Percentiles rank a stretch among this genome's conserved stretches.
These are phyloP conservation scores for Haliaeetus leucogaster DNA, from an alignment of 2,113 vertebrate genomes.

Conservation along the genomic window DNA sequence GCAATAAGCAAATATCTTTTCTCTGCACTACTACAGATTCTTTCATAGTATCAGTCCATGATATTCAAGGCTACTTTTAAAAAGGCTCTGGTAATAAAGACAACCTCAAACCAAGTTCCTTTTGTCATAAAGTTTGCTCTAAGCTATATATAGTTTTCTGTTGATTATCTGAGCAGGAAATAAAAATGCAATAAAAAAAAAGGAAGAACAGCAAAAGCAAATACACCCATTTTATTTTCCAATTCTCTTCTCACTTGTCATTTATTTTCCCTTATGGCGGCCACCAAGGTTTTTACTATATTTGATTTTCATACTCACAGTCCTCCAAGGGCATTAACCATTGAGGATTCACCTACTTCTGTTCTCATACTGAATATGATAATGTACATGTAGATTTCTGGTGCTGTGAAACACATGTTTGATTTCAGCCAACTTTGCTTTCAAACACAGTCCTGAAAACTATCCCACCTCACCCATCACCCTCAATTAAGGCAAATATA, in stretches of 20 bases:
- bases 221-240: background rate
- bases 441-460: background rate
- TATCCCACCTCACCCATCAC: background rate
- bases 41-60: background rate
- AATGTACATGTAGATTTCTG: background rate
- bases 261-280: conserved; percentile 1
- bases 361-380: background rate
- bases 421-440: background rate
- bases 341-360: background rate
- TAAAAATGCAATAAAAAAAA: background rate
- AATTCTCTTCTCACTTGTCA: background rate
- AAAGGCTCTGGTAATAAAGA: conserved; percentile 1
- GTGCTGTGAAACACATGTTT: background rate
- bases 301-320: background rate
- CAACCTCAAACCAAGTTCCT: background rate
- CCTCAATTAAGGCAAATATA: background rate
- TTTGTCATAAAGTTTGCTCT: conserved; percentile 8
- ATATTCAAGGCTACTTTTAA: background rate
- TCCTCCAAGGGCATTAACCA: background rate
- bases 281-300: conserved; percentile 1
- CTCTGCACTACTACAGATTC: background rate
- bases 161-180: conserved; percentile 11
- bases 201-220: background rate
- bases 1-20: background rate
- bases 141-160: background rate